Percentiles rank a stretch among this genome's conserved stretches.
phyloP scores from a whole-genome alignment of 2,113 vertebrate genomes.

The Calidris pygmaea region DNA sequence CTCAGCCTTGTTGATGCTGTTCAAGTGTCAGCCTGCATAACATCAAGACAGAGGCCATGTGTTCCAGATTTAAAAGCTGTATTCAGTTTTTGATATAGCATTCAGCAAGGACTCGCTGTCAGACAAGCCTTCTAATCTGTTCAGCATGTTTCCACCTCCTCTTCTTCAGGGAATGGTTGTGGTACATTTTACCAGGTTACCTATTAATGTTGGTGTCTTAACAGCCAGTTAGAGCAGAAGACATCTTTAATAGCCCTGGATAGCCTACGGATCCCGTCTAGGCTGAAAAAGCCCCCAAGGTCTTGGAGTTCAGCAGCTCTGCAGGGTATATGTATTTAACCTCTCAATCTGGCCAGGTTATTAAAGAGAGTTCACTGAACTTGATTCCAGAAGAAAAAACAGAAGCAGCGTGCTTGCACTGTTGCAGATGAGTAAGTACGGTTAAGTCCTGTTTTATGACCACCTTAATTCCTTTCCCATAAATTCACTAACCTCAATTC shows the following conservation, averaged over 20 bases:
- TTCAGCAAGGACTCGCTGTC: constrained; percentile 42
- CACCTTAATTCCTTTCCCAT: constrained; percentile 44
- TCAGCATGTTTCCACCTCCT: constrained; percentile 46
- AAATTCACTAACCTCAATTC: constrained; percentile 38
- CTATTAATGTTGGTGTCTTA: neutral
- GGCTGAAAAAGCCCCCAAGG: neutral
- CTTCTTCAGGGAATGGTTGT: constrained; percentile 9
- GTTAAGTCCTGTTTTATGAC: constrained; percentile 46
- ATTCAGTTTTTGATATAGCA: constrained; percentile 53
- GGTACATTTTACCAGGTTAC: constrained; percentile 8
- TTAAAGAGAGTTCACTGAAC: constrained; percentile 26
- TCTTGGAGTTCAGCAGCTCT: neutral
- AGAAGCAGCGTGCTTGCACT: neutral
- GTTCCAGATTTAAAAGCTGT: constrained; percentile 65
- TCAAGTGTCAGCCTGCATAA: constrained; percentile 45
- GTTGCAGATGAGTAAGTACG: constrained; percentile 9
- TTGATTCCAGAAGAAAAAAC: constrained; percentile 7
- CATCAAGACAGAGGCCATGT: constrained; percentile 46
- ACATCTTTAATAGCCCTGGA: neutral
- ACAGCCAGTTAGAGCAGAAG: neutral
- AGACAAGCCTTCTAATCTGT: constrained; percentile 50
- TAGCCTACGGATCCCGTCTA: neutral
- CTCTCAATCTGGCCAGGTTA: constrained; percentile 18
- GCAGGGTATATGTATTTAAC: neutral
- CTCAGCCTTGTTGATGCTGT: neutral